phyloP scores from a whole-genome alignment of 2,888 invertebrate genomes.

The Deroplatys truncata region DNA sequence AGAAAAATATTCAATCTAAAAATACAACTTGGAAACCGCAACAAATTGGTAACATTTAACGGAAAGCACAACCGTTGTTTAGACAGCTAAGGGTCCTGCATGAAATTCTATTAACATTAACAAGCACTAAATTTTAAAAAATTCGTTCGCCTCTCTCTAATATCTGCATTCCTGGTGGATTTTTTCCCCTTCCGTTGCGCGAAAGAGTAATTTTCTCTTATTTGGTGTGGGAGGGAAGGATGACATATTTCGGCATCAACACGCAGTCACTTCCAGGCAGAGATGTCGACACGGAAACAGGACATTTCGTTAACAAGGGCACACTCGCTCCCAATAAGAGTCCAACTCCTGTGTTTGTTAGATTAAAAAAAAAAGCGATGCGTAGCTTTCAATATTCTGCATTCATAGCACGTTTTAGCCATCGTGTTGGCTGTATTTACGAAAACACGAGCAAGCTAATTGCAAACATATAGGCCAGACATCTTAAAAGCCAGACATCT shows the following conservation, averaged over 20 bases:
- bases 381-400: background rate
- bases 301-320: background rate
- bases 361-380: background rate
- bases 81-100: background rate
- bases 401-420: background rate
- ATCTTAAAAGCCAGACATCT: background rate
- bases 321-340: background rate
- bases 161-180: background rate
- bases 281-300: background rate
- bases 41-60: background rate
- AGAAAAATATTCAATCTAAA: background rate
- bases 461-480: background rate
- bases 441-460: background rate
- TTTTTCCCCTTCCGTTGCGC: background rate
- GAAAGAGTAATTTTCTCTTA: background rate
- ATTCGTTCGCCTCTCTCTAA: background rate
- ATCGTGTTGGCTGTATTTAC: background rate
- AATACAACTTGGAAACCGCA: background rate
- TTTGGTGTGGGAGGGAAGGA: background rate
- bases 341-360: background rate
- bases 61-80: background rate
- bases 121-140: background rate
- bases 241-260: constrained; percentile 10
- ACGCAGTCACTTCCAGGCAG: background rate
- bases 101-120: background rate